Evolutionary conservation across 2,888 invertebrate species (phyloP).

Genomic region (Deroplatys truncata): DNA sequence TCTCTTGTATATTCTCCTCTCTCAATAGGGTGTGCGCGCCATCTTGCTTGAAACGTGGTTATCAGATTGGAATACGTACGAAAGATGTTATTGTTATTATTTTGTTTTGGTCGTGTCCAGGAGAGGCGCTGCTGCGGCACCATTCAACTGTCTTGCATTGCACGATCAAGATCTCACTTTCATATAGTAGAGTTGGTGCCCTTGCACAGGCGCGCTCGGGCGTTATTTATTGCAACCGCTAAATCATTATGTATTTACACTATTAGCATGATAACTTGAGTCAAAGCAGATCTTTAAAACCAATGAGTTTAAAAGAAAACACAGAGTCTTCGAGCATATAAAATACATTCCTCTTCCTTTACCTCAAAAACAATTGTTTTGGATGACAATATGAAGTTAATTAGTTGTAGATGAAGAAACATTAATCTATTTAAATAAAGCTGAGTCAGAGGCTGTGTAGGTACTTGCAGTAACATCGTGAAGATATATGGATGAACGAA

Average conservation of each 20-base stretch:
- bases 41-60: not conserved
- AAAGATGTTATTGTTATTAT: not conserved
- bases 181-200: not conserved
- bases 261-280: constrained; percentile 17
- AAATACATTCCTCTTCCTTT: too few relatives aligned
- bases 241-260: constrained; percentile 26
- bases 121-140: not conserved
- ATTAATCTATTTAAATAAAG: too few relatives aligned
- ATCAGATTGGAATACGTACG: not conserved
- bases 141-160: not conserved
- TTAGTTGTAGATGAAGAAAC: too few relatives aligned
- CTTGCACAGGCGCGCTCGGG: not conserved
- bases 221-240: constrained; percentile 21
- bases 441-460: too few relatives aligned
- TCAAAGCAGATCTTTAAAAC: not conserved
- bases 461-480: too few relatives aligned
- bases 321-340: too few relatives aligned
- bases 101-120: not conserved
- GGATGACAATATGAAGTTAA: too few relatives aligned
- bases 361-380: too few relatives aligned
- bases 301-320: not conserved
- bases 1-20: not conserved
- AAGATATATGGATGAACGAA: too few relatives aligned
- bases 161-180: not conserved
- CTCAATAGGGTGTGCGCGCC: not conserved